A percentile compares a stretch with the other conserved stretches of the same genome.
Conservation (phyloP, 1,140 invertebrate species). For the Dryas iulia region DNA sequence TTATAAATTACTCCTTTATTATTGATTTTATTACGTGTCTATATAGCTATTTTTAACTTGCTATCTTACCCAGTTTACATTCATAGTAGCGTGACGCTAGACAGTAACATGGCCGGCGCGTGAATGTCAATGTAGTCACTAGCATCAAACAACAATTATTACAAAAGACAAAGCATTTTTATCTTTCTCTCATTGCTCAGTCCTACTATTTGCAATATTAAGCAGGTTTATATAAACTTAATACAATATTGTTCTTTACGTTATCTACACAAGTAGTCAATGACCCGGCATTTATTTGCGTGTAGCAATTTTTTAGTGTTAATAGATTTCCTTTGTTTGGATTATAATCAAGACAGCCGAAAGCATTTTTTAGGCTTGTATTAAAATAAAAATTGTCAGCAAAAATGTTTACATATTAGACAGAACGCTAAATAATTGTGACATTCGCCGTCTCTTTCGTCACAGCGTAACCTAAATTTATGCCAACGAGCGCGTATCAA, state of each 20-base stretch:
- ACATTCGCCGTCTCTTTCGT: conserved; percentile 35
- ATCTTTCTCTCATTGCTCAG: conserved; percentile 4
- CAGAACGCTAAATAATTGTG: conserved; percentile 10
- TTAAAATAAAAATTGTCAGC: neutral
- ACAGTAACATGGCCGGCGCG: conserved; percentile 76
- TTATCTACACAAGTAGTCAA: conserved; percentile 50
- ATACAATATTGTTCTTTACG: neutral
- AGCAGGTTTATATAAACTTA: neutral
- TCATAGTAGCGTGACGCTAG: conserved; percentile 74
- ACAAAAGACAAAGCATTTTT: conserved; percentile 28
- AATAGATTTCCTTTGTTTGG: conserved; percentile 61
- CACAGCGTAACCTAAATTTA: conserved; percentile 51
- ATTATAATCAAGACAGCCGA: neutral
- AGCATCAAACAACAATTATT: conserved; percentile 23
- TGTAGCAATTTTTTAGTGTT: conserved; percentile 55
- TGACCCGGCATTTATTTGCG: conserved; percentile 70
- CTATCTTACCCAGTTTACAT: conserved; percentile 56
- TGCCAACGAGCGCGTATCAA: conserved; percentile 36
- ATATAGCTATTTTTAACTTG: conserved; percentile 57
- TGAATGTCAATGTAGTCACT: conserved; percentile 56
- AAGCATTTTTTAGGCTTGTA: neutral
- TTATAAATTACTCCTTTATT: conserved; percentile 35
- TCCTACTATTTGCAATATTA: neutral
- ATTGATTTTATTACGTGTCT: conserved; percentile 60
- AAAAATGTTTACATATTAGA: conserved; percentile 12